Percentiles rank a stretch among this genome's conserved stretches.
These are phyloP conservation scores for Odocoileus hemionus DNA, from an alignment of 2,113 vertebrate species.

Conservation along the genomic window DNA sequence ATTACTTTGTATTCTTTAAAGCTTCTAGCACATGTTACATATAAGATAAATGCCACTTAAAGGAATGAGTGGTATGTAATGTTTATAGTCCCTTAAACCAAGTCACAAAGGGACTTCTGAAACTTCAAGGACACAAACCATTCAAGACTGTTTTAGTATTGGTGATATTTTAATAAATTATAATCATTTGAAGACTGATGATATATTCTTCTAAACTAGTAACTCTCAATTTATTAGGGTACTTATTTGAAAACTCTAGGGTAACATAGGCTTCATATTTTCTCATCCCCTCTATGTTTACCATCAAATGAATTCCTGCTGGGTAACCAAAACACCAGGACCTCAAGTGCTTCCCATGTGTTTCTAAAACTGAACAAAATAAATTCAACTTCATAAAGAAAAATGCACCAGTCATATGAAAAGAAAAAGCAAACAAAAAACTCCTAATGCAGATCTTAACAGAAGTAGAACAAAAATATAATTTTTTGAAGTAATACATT, in stretches of 20 bases:
- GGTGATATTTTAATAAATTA: neutral
- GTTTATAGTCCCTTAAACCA: neutral
- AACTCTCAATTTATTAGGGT: neutral
- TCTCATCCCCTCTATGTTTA: neutral
- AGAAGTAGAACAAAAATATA: neutral
- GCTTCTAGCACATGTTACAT: neutral
- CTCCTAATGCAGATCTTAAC: neutral
- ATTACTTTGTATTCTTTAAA: neutral
- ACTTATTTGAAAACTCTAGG: neutral
- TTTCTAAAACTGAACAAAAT: neutral
- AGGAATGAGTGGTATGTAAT: neutral
- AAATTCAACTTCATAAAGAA: neutral
- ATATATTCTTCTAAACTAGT: neutral
- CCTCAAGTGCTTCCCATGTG: neutral
- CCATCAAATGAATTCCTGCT: neutral
- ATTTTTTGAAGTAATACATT: neutral
- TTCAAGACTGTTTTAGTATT: neutral
- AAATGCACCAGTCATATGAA: neutral
- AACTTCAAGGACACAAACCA: neutral
- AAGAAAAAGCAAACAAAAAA: neutral
- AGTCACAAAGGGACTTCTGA: neutral
- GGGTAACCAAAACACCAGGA: neutral
- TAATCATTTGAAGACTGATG: neutral
- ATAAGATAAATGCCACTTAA: neutral
- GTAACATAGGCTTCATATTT: neutral